These are phyloP conservation scores for Oligia latruncula DNA, from an alignment of 2,888 invertebrate genomes.

Conservation along the genomic window DNA sequence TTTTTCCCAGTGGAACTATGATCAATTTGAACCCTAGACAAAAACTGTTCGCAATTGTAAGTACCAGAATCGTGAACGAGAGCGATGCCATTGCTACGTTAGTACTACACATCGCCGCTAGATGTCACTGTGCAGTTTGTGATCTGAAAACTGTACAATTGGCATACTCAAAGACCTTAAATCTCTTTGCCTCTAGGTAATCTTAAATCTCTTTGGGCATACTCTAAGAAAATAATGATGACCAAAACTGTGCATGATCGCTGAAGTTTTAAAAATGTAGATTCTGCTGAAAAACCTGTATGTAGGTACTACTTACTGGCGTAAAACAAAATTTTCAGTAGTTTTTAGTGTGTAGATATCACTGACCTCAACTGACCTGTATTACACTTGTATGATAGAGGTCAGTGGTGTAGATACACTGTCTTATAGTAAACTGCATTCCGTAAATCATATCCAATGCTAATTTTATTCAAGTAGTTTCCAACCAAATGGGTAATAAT, in stretches of 20 bases:
- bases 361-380: no score
- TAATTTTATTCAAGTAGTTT: constrained; percentile 79
- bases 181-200: no score
- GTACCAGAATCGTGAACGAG: not conserved
- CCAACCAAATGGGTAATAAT: constrained; percentile 70
- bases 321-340: not conserved
- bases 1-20: not conserved
- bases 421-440: constrained; percentile 10
- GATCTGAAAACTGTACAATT: not conserved
- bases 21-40: not conserved
- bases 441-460: constrained; percentile 68
- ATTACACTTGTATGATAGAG: no score
- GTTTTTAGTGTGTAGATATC: no score
- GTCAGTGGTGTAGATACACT: no score
- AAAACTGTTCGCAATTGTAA: not conserved
- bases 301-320: no score
- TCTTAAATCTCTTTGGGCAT: no score
- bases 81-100: not conserved
- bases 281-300: not conserved
- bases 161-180: no score
- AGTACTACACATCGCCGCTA: not conserved
- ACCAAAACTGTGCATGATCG: not conserved
- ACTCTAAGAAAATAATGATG: not conserved
- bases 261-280: not conserved
- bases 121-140: constrained; percentile 35